phyloP scores from a whole-genome alignment of 2,113 vertebrate genomes.

The Candoia aspera region DNA sequence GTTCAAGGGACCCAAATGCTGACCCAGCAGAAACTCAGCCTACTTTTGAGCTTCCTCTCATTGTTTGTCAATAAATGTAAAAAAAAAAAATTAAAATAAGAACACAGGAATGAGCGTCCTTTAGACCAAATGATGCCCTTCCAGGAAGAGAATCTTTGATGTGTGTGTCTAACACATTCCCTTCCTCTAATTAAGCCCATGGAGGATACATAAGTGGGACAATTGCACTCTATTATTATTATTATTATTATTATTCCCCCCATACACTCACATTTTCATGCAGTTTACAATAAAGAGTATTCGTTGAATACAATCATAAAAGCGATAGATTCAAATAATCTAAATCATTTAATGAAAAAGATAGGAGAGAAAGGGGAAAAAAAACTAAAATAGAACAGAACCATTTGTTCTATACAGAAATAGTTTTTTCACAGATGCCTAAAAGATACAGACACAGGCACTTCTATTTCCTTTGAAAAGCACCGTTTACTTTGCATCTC shows the following conservation, averaged over 20 bases:
- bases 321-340: neutral
- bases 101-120: neutral
- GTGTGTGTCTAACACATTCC: neutral
- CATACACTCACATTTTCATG: neutral
- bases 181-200: neutral
- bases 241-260: neutral
- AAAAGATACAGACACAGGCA: neutral
- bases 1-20: neutral
- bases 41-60: neutral
- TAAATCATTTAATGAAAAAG: neutral
- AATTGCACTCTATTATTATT: neutral
- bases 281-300: neutral
- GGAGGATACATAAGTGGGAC: neutral
- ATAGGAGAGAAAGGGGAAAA: fast-evolving
- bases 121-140: neutral
- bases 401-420: neutral
- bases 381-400: neutral
- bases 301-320: neutral
- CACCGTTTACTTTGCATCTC: neutral
- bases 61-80: neutral
- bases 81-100: neutral
- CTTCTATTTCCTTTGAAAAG: neutral
- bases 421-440: neutral
- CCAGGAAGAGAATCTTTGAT: neutral
- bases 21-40: neutral